These are phyloP conservation scores for Tenebrosternarchus preto DNA, from an alignment of 2,113 vertebrate species.

Conservation along the genomic window DNA sequence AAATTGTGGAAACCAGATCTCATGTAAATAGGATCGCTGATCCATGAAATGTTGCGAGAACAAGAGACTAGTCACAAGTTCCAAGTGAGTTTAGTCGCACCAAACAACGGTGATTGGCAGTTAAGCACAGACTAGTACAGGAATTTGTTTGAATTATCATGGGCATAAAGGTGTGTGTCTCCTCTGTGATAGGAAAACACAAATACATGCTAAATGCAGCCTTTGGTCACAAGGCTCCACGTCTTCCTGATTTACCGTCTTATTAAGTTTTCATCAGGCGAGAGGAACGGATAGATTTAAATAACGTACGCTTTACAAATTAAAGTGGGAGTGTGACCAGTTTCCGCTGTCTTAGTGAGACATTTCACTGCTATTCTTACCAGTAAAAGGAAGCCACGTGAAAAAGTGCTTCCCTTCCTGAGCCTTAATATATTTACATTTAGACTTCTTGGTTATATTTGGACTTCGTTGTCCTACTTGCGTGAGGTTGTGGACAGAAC, in stretches of 20 bases:
- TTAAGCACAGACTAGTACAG: too few species aligned
- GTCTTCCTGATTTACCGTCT: constrained; percentile 14
- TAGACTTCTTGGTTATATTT: too few species aligned
- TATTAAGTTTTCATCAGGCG: constrained; percentile 27
- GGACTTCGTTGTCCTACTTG: too few species aligned
- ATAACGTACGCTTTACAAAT: neutral
- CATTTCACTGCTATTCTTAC: too few species aligned
- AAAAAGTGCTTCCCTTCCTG: too few species aligned
- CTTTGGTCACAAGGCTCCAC: neutral
- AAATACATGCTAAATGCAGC: constrained; percentile 18
- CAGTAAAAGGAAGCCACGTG: too few species aligned
- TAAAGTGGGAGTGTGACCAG: neutral
- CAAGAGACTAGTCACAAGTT: constrained; percentile 2
- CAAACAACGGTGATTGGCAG: neutral
- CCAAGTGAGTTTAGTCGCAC: neutral
- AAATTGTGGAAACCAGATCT: neutral
- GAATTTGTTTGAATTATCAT: neutral
- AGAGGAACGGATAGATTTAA: neutral
- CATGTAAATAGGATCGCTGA: constrained; percentile 60
- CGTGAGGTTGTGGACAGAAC: too few species aligned
- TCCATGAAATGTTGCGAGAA: constrained; percentile 51
- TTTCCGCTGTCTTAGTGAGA: neutral
- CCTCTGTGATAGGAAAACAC: neutral
- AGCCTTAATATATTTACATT: too few species aligned
- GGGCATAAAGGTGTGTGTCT: too few species aligned